These are phyloP conservation scores for Balaeniceps rex DNA, from an alignment of 2,113 vertebrate species.

Conservation along the genomic window DNA sequence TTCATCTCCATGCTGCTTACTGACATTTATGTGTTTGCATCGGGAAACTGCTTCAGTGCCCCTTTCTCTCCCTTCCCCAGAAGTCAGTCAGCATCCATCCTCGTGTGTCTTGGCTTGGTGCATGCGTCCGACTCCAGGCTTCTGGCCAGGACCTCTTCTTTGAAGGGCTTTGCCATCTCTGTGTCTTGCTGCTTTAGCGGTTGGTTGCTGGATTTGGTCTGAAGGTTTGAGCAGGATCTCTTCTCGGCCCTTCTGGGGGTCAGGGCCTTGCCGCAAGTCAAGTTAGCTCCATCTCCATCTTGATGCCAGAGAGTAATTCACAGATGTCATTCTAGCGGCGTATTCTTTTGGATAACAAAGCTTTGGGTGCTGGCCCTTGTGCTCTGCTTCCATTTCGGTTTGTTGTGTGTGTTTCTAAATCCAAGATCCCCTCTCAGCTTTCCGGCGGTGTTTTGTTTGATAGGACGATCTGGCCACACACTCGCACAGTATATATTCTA, in stretches of 20 bases:
- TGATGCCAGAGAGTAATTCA: neutral
- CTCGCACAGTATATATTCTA: neutral
- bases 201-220: neutral
- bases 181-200: neutral
- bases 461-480: neutral
- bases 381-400: neutral
- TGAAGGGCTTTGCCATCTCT: neutral
- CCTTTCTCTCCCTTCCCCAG: neutral
- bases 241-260: neutral
- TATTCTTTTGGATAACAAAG: neutral
- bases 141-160: neutral
- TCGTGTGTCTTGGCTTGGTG: neutral
- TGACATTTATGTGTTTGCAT: constrained; percentile 11
- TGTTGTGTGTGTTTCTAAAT: neutral
- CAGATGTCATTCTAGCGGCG: neutral
- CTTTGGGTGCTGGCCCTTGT: neutral
- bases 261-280: neutral
- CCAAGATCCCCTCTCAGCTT: neutral
- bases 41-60: neutral
- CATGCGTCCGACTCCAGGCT: neutral
- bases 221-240: neutral
- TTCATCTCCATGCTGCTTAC: constrained; percentile 1
- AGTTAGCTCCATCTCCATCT: neutral
- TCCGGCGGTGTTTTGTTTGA: neutral
- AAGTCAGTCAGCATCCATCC: neutral